Evolutionary conservation across 2,113 vertebrate genomes (phyloP).

Genomic region (Oxyruncus cristatus): DNA sequence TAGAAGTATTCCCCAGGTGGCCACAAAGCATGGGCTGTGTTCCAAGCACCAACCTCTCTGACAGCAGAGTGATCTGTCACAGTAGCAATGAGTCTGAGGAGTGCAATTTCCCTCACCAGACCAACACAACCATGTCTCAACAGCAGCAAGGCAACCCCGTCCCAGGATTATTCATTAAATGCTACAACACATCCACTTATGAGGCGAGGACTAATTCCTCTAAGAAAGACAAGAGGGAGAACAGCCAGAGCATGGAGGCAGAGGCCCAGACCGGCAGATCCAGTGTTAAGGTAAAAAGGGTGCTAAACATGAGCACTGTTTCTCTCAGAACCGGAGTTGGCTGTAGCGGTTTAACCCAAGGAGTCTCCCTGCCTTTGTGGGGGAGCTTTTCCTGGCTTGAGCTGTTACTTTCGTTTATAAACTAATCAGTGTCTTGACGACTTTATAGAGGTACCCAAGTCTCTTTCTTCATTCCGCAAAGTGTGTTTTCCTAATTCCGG

Average conservation of each 20-base stretch:
- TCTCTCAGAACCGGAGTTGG: conserved; percentile 35
- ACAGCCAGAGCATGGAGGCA: conserved; percentile 70
- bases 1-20: conserved; percentile 64
- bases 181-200: conserved; percentile 79
- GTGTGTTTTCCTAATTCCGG: neutral
- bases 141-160: conserved; percentile 81
- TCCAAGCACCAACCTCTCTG: conserved; percentile 95
- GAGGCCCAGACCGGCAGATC: conserved; percentile 65
- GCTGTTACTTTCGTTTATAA: neutral
- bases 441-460: neutral
- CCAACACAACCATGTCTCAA: conserved; percentile 78
- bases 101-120: conserved; percentile 86
- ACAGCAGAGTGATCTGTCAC: conserved; percentile 86
- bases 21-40: conserved; percentile 93
- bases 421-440: neutral
- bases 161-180: conserved; percentile 88
- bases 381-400: neutral
- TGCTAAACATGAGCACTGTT: conserved; percentile 15
- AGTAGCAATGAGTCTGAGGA: conserved; percentile 91
- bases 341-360: neutral
- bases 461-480: neutral
- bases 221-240: conserved; percentile 70
- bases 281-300: conserved; percentile 71
- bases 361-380: neutral
- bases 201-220: conserved; percentile 81